phyloP scores from a whole-genome alignment of 2,113 vertebrate species.

The Paramormyrops kingsleyae region DNA sequence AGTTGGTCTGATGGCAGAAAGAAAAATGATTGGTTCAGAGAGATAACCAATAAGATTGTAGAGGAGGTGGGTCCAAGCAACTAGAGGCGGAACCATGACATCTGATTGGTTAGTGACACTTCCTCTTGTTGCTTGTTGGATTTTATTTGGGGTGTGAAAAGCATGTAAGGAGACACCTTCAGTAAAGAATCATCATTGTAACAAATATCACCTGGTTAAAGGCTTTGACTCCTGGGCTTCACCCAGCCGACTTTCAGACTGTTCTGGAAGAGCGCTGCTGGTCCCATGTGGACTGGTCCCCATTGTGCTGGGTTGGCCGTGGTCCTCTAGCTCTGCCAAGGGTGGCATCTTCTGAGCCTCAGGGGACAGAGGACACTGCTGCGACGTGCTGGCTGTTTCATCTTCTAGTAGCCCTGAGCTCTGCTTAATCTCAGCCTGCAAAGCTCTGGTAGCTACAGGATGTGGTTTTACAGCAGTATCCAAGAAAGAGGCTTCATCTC shows the following conservation, averaged over 20 bases:
- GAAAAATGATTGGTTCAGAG: too few species aligned
- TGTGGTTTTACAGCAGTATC: constrained; percentile 4
- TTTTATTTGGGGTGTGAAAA: neutral
- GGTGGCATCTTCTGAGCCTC: neutral
- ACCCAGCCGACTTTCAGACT: neutral
- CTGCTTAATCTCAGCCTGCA: neutral
- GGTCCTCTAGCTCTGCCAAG: neutral
- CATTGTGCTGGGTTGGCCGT: too few species aligned
- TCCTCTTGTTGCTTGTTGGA: too few species aligned
- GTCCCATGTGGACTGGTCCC: neutral
- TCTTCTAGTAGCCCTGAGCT: too few species aligned
- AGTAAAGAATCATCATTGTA: neutral
- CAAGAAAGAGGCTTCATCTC: constrained; percentile 5
- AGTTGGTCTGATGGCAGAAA: too few species aligned
- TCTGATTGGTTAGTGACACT: too few species aligned
- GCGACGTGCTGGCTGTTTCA: neutral
- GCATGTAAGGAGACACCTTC: neutral
- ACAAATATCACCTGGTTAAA: neutral
- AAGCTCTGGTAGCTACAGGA: constrained; percentile 8
- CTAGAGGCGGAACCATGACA: too few species aligned
- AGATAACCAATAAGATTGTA: too few species aligned
- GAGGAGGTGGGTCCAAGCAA: too few species aligned
- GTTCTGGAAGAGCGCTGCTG: neutral
- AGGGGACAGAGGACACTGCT: neutral
- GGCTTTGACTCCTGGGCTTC: neutral